Evolutionary conservation across 2,797 vertebrate species (phyloP), one percentile per base, ranked within the genome.

Genomic region (Ataeniobius toweri): DNA sequence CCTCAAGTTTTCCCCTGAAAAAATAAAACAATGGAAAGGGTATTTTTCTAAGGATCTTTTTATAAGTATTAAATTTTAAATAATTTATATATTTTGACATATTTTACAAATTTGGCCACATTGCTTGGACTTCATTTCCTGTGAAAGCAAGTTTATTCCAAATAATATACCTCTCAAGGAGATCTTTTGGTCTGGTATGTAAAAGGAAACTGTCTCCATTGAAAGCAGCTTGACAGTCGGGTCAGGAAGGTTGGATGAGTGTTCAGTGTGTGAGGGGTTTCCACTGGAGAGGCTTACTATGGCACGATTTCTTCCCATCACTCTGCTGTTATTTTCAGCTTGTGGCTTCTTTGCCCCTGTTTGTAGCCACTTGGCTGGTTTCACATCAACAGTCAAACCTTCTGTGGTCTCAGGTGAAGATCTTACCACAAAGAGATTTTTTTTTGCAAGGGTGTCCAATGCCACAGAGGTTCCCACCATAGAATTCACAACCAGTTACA

Each of bases 231-330:
- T 89, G 55, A 83, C 56, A 0, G 7, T 0, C 36, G 31, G 88
- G 80, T 85, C 86, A 88, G 81, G 0, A 79, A 73, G 82, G 76
- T 71, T 83, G 84, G 88, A 75, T 85, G 85, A 78, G 41, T 56
- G 75, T 72, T 82, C 16, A 55, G 82, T 83, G 80, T 74, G 10
- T 1, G 75, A 80, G 51, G 68, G 53, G 24, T 67, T 53, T 10
- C 58, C 85, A 50, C 79, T 58, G 70, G 20, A 22, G 3, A 77
- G n/a, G 74, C 36, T 31, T 5, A 79, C 69, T 13, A 92, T 93
- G 91, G 89, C 85, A 55, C 81, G 63, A 76, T 10, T 28, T 67
- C 68, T 86, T 63, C 80, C 46, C 24, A 5, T 88, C 41, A 8
- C 41, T 28, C 70, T 89, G 79, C 76, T 89, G 18, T 46, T 91